phyloP scores from a whole-genome alignment of 2,113 vertebrate species.

The Cavia aperea region DNA sequence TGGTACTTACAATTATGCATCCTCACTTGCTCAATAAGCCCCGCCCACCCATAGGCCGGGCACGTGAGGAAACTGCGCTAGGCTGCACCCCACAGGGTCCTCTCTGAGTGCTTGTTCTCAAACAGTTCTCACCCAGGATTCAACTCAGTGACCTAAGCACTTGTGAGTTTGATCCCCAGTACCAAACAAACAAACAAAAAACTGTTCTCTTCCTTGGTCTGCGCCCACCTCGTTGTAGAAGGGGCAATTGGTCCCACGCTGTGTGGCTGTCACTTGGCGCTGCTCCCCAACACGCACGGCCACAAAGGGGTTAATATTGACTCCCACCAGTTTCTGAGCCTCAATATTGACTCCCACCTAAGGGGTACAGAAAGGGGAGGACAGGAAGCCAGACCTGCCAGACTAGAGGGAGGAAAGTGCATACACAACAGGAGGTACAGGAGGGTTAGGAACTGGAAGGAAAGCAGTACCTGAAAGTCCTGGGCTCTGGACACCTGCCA shows the following conservation, averaged over 20 bases:
- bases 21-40: background rate
- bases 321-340: constrained; percentile 91
- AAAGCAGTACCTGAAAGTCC: constrained; percentile 85
- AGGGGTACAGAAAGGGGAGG: background rate
- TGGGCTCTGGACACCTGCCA: constrained; percentile 75
- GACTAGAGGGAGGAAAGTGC: background rate
- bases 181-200: too few relatives aligned
- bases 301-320: constrained; percentile 93
- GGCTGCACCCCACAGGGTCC: fast-evolving
- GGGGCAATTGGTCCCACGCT: constrained; percentile 89
- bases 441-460: background rate
- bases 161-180: too few relatives aligned
- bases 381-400: background rate
- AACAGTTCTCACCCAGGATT: too few relatives aligned
- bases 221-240: constrained; percentile 83
- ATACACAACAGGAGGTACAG: background rate
- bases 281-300: constrained; percentile 85
- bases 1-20: background rate
- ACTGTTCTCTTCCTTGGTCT: background rate
- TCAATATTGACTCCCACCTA: constrained; percentile 91
- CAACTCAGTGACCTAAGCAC: too few relatives aligned
- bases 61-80: background rate
- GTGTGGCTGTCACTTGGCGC: constrained; percentile 82
- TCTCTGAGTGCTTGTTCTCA: background rate
- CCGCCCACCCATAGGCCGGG: background rate